phyloP scores from a whole-genome alignment of 2,797 vertebrate species.

The Artibeus jamaicensis region DNA sequence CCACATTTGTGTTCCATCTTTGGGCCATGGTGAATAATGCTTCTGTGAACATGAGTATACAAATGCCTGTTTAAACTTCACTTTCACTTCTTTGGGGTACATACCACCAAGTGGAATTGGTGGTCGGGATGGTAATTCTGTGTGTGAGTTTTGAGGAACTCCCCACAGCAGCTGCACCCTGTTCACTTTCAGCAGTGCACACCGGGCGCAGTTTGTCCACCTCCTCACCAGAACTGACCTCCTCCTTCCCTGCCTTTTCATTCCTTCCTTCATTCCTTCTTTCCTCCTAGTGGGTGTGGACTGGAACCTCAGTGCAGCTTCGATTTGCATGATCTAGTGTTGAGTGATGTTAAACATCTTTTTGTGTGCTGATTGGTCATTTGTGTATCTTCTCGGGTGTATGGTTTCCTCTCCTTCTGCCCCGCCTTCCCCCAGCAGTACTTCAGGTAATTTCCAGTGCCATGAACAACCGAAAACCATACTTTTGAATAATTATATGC shows the following conservation, averaged over 20 bases:
- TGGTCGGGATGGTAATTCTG: background rate
- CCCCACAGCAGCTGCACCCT: background rate
- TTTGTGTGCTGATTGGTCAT: background rate
- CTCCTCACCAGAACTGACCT: background rate
- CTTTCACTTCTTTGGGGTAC: background rate
- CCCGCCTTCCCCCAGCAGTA: background rate
- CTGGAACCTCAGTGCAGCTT: background rate
- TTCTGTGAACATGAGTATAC: background rate
- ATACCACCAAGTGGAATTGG: background rate
- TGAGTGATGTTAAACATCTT: background rate
- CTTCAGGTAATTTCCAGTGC: background rate
- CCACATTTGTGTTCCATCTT: background rate
- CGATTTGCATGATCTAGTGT: background rate
- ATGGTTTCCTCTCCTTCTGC: background rate
- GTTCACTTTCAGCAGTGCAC: rapidly evolving
- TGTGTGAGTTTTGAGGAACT: background rate
- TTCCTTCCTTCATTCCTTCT: background rate
- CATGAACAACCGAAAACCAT: background rate
- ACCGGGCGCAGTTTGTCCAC: background rate
- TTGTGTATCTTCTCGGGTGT: background rate
- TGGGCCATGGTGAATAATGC: background rate
- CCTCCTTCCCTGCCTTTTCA: background rate
- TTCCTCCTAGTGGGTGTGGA: background rate
- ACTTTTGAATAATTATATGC: background rate
- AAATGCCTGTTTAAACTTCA: background rate